Evolutionary conservation across 2,888 invertebrate species (phyloP).

Genomic region (Sesia apiformis): DNA sequence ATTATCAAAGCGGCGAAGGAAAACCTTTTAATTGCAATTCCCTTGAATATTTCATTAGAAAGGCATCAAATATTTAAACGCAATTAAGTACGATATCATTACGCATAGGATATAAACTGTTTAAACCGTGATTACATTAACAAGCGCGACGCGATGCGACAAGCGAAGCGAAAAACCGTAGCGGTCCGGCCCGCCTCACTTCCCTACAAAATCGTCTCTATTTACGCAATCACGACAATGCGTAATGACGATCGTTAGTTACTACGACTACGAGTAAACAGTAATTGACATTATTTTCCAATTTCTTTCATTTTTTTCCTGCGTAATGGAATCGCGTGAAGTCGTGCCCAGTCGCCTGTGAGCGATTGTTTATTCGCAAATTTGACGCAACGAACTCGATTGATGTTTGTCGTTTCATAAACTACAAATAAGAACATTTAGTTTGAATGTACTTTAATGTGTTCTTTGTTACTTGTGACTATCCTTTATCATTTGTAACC

Average conservation of each 20-base stretch:
- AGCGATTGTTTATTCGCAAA: slow-evolving; percentile 1
- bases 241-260: slow-evolving; percentile 67
- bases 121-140: slow-evolving; percentile 49
- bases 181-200: slow-evolving; percentile 40
- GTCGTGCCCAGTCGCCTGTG: slow-evolving; percentile 47
- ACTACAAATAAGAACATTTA: neutral
- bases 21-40: too few species aligned
- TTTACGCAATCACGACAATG: slow-evolving; percentile 66
- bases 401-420: too few species aligned
- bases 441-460: too few species aligned
- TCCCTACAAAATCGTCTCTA: slow-evolving; percentile 50
- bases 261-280: slow-evolving; percentile 43
- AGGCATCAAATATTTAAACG: too few species aligned
- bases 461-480: too few species aligned
- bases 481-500: too few species aligned
- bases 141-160: slow-evolving; percentile 36
- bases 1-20: too few species aligned
- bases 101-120: neutral
- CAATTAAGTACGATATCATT: too few species aligned
- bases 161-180: slow-evolving; percentile 60
- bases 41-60: too few species aligned
- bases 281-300: slow-evolving; percentile 73
- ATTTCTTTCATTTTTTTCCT: slow-evolving; percentile 54
- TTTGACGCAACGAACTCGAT: too few species aligned
- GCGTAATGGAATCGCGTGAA: slow-evolving; percentile 54